Evolutionary conservation across 2,113 vertebrate genomes (phyloP).

Genomic region (Aix galericulata): DNA sequence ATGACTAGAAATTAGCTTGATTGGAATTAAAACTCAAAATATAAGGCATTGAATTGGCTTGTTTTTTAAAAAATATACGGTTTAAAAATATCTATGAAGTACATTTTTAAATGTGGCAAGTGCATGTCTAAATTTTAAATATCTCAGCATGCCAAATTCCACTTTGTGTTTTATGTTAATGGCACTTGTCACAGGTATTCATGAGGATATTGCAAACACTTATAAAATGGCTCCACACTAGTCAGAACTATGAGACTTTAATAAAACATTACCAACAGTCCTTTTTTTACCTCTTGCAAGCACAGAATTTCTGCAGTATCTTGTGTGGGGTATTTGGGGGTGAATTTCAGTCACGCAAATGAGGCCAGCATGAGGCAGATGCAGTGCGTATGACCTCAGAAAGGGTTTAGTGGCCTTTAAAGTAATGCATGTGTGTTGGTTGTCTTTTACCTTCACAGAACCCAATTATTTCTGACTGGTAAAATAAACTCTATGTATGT

Average conservation of each 20-base stretch:
- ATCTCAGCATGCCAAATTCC: conserved; percentile 65
- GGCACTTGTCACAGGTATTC: conserved; percentile 51
- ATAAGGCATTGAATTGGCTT: conserved; percentile 79
- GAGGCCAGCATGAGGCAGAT: not conserved
- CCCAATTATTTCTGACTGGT: not conserved
- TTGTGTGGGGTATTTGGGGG: conserved; percentile 22
- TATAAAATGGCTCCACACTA: conserved; percentile 24
- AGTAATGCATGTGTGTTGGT: not conserved
- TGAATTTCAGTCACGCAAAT: not conserved
- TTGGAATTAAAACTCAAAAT: conserved; percentile 84
- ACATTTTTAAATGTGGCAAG: conserved; percentile 72
- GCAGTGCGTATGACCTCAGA: not conserved
- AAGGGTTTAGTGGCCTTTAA: not conserved
- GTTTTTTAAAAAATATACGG: conserved; percentile 2
- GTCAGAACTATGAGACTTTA: conserved; percentile 48
- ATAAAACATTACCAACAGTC: conserved; percentile 50
- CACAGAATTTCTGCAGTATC: conserved; percentile 24
- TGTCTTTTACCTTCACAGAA: not conserved
- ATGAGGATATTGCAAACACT: conserved; percentile 27
- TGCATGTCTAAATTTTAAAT: conserved; percentile 74
- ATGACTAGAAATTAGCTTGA: conserved; percentile 86
- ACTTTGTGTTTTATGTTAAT: conserved; percentile 55
- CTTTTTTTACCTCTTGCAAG: conserved; percentile 20
- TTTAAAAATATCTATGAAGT: conserved; percentile 77
- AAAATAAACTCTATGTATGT: not conserved